phyloP scores from a whole-genome alignment of 2,888 invertebrate species.

The Luperina testacea region DNA sequence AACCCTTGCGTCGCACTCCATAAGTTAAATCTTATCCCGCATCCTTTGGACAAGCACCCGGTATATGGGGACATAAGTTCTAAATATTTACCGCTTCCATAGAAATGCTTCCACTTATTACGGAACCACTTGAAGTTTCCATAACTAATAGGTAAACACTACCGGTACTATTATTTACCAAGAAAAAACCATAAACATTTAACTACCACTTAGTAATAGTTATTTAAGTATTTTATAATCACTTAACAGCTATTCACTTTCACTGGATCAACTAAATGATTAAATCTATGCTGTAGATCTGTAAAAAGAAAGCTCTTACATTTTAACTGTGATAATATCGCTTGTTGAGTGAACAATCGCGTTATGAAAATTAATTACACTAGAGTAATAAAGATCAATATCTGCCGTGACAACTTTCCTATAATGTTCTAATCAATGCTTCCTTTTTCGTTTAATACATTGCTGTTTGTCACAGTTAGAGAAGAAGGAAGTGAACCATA shows the following conservation, averaged over 20 bases:
- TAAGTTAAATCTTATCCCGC: background rate
- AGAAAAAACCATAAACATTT: constrained; percentile 11
- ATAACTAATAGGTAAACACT: background rate
- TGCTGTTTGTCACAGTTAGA: background rate
- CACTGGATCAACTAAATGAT: constrained; percentile 45
- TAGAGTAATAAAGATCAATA: constrained; percentile 25
- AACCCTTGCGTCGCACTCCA: background rate
- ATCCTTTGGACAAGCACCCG: background rate
- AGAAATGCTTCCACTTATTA: background rate
- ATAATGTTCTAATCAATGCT: background rate
- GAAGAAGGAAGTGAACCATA: background rate
- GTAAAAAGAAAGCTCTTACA: constrained; percentile 41
- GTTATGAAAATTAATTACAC: constrained; percentile 37
- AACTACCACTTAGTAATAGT: constrained; percentile 3
- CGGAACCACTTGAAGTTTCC: background rate
- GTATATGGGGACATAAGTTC: background rate
- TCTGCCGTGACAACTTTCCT: constrained; percentile 13
- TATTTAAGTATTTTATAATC: constrained; percentile 3
- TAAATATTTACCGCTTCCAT: too few species aligned
- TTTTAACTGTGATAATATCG: constrained; percentile 51
- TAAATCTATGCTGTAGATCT: constrained; percentile 10
- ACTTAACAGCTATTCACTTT: constrained; percentile 48
- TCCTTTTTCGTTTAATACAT: background rate
- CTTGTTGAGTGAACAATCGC: constrained; percentile 28
- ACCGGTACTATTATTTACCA: background rate